Percentiles rank a stretch among this genome's conserved stretches.
These are phyloP conservation scores for Catharus minimus DNA, from an alignment of 2,113 vertebrate genomes.

Conservation along the genomic window DNA sequence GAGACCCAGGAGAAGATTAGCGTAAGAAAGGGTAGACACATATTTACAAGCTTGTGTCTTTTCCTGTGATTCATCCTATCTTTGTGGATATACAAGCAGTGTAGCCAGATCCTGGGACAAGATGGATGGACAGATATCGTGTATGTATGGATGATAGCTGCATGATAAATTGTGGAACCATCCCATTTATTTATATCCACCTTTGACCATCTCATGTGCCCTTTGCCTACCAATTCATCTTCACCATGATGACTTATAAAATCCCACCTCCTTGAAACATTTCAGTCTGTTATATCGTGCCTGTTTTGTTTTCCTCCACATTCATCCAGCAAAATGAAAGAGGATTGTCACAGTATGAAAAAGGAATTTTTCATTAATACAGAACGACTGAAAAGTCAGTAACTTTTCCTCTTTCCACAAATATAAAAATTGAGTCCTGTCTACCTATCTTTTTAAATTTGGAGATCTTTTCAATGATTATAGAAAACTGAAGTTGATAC, in stretches of 20 bases:
- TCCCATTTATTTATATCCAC: conserved; percentile 52
- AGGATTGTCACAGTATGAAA: background rate
- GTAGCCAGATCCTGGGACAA: conserved; percentile 4
- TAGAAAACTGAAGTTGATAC: background rate
- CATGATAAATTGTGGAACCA: conserved; percentile 22
- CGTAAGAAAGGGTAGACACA: background rate
- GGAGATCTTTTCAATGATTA: background rate
- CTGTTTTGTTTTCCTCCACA: background rate
- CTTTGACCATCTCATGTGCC: conserved; percentile 52
- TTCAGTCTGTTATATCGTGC: background rate
- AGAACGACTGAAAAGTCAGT: background rate
- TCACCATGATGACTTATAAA: conserved; percentile 30
- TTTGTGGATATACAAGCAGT: conserved; percentile 28
- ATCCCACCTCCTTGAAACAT: background rate
- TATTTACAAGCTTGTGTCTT: conserved; percentile 29
- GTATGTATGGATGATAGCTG: background rate
- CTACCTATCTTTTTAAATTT: background rate
- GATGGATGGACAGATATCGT: conserved; percentile 44
- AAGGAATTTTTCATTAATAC: background rate
- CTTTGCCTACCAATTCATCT: conserved; percentile 48
- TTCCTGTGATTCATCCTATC: conserved; percentile 30
- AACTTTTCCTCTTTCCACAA: background rate
- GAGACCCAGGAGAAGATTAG: background rate
- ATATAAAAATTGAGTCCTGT: background rate
- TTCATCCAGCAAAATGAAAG: background rate